Evolutionary conservation across 2,797 vertebrate genomes (phyloP), one percentile per base, ranked within the genome.

Genomic region (Tapera naevia): DNA sequence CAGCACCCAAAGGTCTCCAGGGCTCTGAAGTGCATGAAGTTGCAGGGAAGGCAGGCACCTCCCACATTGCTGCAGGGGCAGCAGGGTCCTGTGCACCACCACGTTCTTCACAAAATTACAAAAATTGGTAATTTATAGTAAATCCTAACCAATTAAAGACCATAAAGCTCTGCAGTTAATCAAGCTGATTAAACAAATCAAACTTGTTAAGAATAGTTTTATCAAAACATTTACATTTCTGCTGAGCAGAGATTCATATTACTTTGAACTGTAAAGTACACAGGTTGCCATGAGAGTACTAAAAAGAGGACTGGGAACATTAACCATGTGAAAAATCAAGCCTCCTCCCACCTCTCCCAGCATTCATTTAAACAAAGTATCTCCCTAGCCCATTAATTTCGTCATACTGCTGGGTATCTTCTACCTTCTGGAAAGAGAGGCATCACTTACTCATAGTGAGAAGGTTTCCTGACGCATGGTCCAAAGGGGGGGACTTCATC

Each of bases 191-290:
- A 95, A 91, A 91, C 16, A 72, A 88, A 93, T 97, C 94, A 95
- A 93, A 91, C 66, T 87, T 79, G 28, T 56, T 92, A 95, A 86
- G 94, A 94, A 95, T 64, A 58, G 65, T 37, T 92, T 94, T 97
- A 95, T 95, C 96, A 95, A 98, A 98, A 97, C 95, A 94, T 97
- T 97, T 97, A 96, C 95, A 83, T 96, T 97, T 96, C 93, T 93
- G 86, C 92, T 96, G 86, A 93, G 88, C 91, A 79, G 83, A 97
- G 85, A 95, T 96, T 94, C 95, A 96, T 93, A 76, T 57, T 92
- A 82, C 92, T 93, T 86, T 53, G 72, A 94, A 82, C 86, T 79
- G 74, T 91, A 91, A 94, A 97, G 95, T 88, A 94, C 67, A 97
- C 94, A 88, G 69, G 82, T 84, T 96, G 92, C 95, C 85, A 84